Conservation (phyloP, 2,113 vertebrate species). For the Coptodon rendalli region DNA sequence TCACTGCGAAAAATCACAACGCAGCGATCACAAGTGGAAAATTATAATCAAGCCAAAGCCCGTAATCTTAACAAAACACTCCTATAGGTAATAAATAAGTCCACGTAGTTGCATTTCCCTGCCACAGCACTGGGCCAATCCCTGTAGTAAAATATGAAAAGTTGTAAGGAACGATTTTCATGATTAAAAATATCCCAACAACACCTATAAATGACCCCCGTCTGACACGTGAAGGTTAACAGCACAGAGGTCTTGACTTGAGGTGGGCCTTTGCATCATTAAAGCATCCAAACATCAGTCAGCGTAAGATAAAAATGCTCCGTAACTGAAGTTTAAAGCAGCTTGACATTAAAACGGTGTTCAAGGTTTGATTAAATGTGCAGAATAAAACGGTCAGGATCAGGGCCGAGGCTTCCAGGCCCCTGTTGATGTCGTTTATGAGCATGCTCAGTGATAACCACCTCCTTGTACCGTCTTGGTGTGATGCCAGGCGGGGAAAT, state of each 20-base stretch:
- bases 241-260: background rate
- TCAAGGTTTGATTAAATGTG: background rate
- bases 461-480: constrained; percentile 27
- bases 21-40: background rate
- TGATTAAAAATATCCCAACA: background rate
- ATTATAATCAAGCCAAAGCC: background rate
- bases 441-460: constrained; percentile 50
- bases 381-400: background rate
- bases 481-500: constrained; percentile 56
- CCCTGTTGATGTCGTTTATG: background rate
- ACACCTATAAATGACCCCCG: background rate
- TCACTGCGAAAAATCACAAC: background rate
- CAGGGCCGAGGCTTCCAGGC: background rate
- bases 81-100: background rate
- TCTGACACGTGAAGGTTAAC: background rate
- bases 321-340: background rate
- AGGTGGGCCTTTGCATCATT: background rate
- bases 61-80: background rate
- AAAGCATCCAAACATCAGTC: background rate
- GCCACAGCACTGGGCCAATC: background rate
- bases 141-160: background rate
- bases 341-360: background rate
- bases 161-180: background rate
- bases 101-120: background rate
- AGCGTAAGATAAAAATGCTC: background rate